phyloP scores from a whole-genome alignment of 2,113 vertebrate species.

The Tonatia bakeri region DNA sequence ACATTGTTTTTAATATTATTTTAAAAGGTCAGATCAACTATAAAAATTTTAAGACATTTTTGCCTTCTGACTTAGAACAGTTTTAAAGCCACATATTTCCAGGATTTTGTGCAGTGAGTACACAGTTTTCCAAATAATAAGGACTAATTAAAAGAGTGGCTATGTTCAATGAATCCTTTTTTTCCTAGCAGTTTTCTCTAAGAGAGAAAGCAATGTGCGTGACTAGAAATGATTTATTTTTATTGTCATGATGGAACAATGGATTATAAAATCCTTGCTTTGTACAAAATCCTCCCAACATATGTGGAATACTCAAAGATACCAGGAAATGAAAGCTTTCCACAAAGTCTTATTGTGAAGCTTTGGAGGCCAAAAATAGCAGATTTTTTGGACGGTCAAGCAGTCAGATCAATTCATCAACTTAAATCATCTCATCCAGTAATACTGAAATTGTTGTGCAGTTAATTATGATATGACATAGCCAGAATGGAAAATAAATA shows the following conservation, averaged over 20 bases:
- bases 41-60: conserved; percentile 44
- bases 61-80: conserved; percentile 12
- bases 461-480: conserved; percentile 59
- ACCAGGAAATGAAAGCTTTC: conserved; percentile 15
- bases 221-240: conserved; percentile 39
- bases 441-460: conserved; percentile 38
- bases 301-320: conserved; percentile 30
- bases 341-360: neutral
- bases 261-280: conserved; percentile 48
- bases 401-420: conserved; percentile 52
- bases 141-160: conserved; percentile 45
- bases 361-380: conserved; percentile 57
- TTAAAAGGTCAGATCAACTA: conserved; percentile 33
- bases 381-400: conserved; percentile 43
- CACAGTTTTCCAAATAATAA: conserved; percentile 26
- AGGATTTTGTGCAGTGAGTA: conserved; percentile 7
- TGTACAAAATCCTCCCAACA: conserved; percentile 48
- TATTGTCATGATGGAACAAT: conserved; percentile 56
- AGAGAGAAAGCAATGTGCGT: conserved; percentile 12
- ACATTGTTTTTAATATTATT: conserved; percentile 25
- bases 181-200: conserved; percentile 36
- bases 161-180: conserved; percentile 46
- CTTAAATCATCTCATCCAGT: conserved; percentile 53
- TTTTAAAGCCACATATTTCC: conserved; percentile 12
- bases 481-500: conserved; percentile 46